phyloP scores from a whole-genome alignment of 2,888 invertebrate genomes.

The Lithophane leautieri region DNA sequence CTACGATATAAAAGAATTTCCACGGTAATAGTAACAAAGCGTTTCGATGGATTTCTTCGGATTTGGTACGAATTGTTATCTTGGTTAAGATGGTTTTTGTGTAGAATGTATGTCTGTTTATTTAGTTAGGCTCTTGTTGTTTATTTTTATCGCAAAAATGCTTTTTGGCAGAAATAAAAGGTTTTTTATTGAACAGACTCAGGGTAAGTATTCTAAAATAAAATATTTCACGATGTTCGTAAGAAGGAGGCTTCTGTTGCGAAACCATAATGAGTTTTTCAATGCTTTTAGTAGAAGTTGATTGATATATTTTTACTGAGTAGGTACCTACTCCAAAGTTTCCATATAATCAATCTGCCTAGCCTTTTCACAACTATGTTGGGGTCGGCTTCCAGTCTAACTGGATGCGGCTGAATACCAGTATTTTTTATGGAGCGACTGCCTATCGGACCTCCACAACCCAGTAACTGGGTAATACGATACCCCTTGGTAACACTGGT shows the following conservation, averaged over 20 bases:
- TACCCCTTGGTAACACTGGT: too few species aligned
- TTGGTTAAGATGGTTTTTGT: conserved; percentile 31
- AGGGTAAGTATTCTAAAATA: background rate
- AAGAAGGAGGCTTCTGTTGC: background rate
- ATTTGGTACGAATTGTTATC: conserved; percentile 57
- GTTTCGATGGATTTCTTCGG: conserved; percentile 41
- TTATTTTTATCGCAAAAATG: conserved; percentile 13
- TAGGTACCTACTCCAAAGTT: background rate
- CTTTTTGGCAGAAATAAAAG: conserved; percentile 4
- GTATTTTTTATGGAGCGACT: too few species aligned
- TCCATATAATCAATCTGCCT: too few species aligned
- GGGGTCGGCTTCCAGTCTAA: too few species aligned
- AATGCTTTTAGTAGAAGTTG: background rate
- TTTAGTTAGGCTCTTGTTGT: conserved; percentile 27
- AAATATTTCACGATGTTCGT: background rate
- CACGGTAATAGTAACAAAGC: conserved; percentile 55
- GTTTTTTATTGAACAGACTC: background rate
- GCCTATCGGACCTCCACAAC: too few species aligned
- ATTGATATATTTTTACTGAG: background rate
- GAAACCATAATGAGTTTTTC: background rate
- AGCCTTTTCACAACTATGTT: too few species aligned
- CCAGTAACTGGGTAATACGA: too few species aligned
- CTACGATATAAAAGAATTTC: conserved; percentile 50
- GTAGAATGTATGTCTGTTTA: conserved; percentile 44
- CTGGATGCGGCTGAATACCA: too few species aligned